Evolutionary conservation across 2,113 vertebrate genomes (phyloP).

Genomic region (Eulemur rufifrons): DNA sequence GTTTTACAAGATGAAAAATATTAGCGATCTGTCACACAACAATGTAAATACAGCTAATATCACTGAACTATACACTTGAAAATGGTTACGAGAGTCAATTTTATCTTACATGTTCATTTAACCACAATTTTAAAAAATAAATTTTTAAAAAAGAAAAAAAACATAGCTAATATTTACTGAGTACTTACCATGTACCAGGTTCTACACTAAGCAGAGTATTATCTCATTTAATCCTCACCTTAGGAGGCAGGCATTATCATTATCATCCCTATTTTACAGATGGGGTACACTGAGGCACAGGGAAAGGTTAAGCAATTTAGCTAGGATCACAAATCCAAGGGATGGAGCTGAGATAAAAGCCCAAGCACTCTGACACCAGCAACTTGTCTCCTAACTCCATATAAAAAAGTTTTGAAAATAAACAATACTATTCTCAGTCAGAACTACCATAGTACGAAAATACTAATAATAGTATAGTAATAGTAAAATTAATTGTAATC

Average conservation of each 20-base stretch:
- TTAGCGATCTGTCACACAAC: not conserved
- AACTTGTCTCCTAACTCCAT: not conserved
- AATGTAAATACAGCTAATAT: conserved; percentile 7
- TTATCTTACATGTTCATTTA: not conserved
- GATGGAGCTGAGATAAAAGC: not conserved
- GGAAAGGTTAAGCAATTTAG: not conserved
- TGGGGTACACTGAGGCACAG: not conserved
- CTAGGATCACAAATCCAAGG: not conserved
- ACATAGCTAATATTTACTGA: not conserved
- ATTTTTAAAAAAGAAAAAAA: not conserved
- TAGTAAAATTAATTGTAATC: not conserved
- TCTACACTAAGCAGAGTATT: not conserved
- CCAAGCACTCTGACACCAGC: not conserved
- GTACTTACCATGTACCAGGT: not conserved
- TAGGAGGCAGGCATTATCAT: not conserved
- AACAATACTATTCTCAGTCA: not conserved
- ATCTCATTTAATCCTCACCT: not conserved
- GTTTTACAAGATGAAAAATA: conserved; percentile 34
- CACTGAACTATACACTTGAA: conserved; percentile 16
- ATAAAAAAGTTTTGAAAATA: not conserved
- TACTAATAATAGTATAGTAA: not conserved
- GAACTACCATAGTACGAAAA: not conserved
- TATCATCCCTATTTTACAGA: not conserved
- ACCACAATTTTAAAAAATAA: conserved; percentile 26
- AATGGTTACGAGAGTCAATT: not conserved